Evolutionary conservation across 2,888 invertebrate genomes (phyloP).

Genomic region (Euplexia lucipara): DNA sequence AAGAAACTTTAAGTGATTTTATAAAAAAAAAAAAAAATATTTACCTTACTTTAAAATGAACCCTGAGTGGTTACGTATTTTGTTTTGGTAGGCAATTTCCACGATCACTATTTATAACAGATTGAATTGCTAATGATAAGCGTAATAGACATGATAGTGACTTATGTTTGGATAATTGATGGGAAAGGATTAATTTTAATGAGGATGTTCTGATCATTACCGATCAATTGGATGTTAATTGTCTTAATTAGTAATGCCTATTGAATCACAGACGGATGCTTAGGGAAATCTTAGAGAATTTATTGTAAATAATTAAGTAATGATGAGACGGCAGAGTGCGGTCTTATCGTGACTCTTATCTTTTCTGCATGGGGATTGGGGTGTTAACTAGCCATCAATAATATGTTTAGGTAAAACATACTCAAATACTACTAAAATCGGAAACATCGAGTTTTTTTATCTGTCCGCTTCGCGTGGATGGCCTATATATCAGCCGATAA

Average conservation of each 20-base stretch:
- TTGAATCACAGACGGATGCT: conserved; percentile 11
- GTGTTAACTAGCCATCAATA: too few species aligned
- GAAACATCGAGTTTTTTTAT: too few species aligned
- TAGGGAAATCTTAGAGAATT: conserved; percentile 11
- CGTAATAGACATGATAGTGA: conserved; percentile 40
- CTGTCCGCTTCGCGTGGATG: too few species aligned
- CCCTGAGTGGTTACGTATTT: too few species aligned
- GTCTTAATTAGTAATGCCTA: conserved; percentile 20
- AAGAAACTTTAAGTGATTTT: too few species aligned
- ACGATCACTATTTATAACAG: conserved; percentile 10
- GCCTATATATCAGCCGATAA: too few species aligned
- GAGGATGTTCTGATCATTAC: conserved; percentile 32
- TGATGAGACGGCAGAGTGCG: neutral
- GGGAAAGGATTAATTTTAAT: conserved; percentile 37
- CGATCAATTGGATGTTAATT: conserved; percentile 30
- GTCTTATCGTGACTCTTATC: neutral
- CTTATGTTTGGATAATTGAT: conserved; percentile 23
- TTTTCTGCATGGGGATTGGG: neutral
- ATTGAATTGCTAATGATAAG: conserved; percentile 36
- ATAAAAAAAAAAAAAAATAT: too few species aligned
- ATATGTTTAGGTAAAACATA: too few species aligned
- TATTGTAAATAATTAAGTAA: neutral
- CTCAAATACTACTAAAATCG: too few species aligned
- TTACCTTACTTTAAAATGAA: too few species aligned
- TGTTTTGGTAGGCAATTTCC: conserved; percentile 2